phyloP scores from a whole-genome alignment of 2,113 vertebrate genomes.

The Equus quagga region DNA sequence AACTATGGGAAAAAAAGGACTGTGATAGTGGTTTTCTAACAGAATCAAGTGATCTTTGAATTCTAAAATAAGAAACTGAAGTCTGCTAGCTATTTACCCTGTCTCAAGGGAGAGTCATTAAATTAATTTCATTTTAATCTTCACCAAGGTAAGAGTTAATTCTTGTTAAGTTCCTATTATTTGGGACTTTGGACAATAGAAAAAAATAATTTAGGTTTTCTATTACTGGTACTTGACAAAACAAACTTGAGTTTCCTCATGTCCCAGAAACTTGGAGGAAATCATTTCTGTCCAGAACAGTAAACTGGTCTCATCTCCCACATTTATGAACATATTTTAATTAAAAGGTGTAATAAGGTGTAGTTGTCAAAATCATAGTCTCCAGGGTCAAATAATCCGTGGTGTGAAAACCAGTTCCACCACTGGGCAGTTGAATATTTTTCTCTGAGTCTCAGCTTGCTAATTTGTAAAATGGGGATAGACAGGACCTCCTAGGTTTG shows the following conservation, averaged over 20 bases:
- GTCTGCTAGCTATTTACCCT: neutral
- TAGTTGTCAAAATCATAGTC: neutral
- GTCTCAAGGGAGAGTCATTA: neutral
- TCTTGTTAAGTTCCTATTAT: neutral
- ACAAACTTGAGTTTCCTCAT: neutral
- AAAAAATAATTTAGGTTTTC: neutral
- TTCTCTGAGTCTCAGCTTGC: neutral
- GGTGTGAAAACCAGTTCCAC: neutral
- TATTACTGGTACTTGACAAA: neutral
- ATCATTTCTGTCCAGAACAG: neutral
- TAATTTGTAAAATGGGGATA: neutral
- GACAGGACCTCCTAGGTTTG: neutral
- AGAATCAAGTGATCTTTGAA: conserved; percentile 2
- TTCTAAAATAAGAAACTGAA: conserved; percentile 31
- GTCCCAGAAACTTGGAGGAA: neutral
- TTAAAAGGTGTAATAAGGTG: neutral
- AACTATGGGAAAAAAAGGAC: neutral
- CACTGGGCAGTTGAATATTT: neutral
- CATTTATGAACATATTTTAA: neutral
- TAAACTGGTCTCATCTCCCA: neutral
- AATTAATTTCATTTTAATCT: conserved; percentile 16
- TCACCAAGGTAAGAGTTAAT: conserved; percentile 26
- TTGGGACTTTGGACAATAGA: neutral
- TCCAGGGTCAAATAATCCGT: neutral
- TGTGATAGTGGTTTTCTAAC: neutral